These are phyloP conservation scores for Amphiura filiformis DNA, from an alignment of 35 echinoderm and acorn worm genomes.

Conservation along the genomic window DNA sequence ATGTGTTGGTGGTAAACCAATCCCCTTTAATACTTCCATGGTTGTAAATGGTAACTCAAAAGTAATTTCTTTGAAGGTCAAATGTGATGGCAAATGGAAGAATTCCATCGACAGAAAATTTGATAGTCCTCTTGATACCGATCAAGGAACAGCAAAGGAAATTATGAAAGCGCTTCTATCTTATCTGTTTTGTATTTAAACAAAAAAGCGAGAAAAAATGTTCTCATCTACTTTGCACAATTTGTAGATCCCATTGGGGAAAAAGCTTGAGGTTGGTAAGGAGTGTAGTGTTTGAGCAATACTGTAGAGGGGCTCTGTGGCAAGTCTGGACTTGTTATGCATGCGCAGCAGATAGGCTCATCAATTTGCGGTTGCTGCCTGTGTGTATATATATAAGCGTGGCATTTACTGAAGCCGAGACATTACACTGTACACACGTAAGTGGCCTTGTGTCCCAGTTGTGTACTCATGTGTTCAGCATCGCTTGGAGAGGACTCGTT, in stretches of 20 bases:
- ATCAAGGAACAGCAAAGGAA: not conserved
- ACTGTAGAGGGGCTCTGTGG: not conserved
- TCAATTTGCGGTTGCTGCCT: not conserved
- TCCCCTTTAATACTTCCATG: not conserved
- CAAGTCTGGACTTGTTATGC: constrained; percentile 6
- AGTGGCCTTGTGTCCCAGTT: not conserved
- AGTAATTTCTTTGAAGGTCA: constrained; percentile 10
- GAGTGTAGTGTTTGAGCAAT: not conserved
- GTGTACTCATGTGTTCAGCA: not conserved
- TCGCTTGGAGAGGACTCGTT: not conserved
- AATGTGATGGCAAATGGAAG: not conserved
- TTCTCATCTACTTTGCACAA: not conserved
- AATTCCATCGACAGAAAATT: not conserved
- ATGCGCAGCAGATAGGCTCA: constrained; percentile 9
- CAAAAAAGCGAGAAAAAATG: not conserved
- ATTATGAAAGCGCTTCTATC: not conserved
- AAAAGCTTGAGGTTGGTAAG: not conserved
- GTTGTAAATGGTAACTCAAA: not conserved
- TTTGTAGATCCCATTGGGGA: constrained; percentile 2
- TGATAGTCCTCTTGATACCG: not conserved
- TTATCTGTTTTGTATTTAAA: not conserved
- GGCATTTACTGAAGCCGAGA: not conserved
- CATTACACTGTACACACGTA: not conserved
- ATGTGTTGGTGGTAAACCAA: no score
- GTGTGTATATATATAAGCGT: not conserved